phyloP scores from a whole-genome alignment of 2,113 vertebrate genomes.

The Laticauda laticaudata region DNA sequence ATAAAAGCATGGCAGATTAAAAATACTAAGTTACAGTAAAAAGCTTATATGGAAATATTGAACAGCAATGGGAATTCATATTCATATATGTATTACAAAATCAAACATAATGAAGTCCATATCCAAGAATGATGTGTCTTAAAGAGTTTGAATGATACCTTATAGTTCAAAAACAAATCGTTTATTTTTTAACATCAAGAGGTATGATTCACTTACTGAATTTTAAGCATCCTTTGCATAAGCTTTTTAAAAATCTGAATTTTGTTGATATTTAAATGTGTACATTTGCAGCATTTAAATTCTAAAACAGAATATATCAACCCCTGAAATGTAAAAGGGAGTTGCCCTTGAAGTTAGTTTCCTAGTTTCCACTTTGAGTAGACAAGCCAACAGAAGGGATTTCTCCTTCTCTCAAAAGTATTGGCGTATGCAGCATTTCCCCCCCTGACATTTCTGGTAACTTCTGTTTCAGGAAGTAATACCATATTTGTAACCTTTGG shows the following conservation, averaged over 20 bases:
- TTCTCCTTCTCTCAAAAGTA: neutral
- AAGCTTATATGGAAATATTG: neutral
- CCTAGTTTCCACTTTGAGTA: neutral
- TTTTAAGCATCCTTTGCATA: neutral
- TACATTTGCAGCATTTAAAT: neutral
- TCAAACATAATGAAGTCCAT: neutral
- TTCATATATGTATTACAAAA: neutral
- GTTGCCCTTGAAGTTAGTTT: neutral
- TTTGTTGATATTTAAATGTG: slow-evolving; percentile 12
- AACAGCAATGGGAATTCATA: neutral
- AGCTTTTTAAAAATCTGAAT: slow-evolving; percentile 9
- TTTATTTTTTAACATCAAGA: neutral
- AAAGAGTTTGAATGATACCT: neutral
- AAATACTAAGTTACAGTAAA: slow-evolving; percentile 35
- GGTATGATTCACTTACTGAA: neutral
- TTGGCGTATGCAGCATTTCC: neutral
- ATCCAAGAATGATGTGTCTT: neutral
- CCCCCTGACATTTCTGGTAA: neutral
- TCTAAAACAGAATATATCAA: neutral
- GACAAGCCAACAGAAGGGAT: neutral
- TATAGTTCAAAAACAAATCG: neutral
- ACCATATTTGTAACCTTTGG: neutral
- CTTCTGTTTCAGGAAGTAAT: neutral
- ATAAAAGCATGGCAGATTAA: slow-evolving; percentile 42
- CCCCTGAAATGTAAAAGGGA: neutral